Evolutionary conservation across 2,888 invertebrate species (phyloP).

Genomic region (Torymus tubicola): DNA sequence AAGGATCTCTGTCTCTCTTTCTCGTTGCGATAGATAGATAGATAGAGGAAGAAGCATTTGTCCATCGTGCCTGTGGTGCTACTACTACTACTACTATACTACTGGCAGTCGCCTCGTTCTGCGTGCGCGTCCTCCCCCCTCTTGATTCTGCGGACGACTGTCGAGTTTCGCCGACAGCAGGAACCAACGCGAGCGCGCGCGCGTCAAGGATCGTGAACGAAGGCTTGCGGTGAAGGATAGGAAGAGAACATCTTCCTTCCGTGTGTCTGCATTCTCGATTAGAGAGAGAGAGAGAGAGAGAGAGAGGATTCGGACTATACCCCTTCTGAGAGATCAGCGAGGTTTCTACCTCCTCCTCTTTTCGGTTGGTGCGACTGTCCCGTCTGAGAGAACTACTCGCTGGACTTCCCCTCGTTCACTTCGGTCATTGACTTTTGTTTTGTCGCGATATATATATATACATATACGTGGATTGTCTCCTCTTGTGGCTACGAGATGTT

Average conservation of each 20-base stretch:
- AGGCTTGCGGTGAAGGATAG: conserved; percentile 45
- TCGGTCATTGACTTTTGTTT: conserved; percentile 40
- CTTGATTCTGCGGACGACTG: conserved; percentile 64
- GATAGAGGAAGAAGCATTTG: conserved; percentile 69
- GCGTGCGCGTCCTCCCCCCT: conserved; percentile 63
- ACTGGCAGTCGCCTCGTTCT: conserved; percentile 64
- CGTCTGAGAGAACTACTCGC: not conserved
- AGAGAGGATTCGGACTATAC: conserved; percentile 16
- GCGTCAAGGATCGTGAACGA: conserved; percentile 53
- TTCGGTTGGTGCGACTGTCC: not conserved
- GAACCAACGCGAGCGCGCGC: conserved; percentile 8
- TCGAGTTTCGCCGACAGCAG: conserved; percentile 61
- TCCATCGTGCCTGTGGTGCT: conserved; percentile 69
- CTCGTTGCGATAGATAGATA: not conserved
- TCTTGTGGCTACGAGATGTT: too few species aligned
- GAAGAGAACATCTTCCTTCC: conserved; percentile 52
- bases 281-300: conserved; percentile 6
- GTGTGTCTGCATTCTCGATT: conserved; percentile 48
- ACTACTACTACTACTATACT: too few species aligned
- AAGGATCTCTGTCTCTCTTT: too few species aligned
- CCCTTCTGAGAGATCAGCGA: not conserved
- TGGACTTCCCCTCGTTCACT: not conserved
- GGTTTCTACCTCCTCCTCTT: not conserved
- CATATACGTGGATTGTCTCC: too few species aligned
- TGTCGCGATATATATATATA: not conserved